These are phyloP conservation scores for Blastomussa wellsi DNA, from an alignment of 92 coral and sea anemone genomes.

Conservation along the genomic window DNA sequence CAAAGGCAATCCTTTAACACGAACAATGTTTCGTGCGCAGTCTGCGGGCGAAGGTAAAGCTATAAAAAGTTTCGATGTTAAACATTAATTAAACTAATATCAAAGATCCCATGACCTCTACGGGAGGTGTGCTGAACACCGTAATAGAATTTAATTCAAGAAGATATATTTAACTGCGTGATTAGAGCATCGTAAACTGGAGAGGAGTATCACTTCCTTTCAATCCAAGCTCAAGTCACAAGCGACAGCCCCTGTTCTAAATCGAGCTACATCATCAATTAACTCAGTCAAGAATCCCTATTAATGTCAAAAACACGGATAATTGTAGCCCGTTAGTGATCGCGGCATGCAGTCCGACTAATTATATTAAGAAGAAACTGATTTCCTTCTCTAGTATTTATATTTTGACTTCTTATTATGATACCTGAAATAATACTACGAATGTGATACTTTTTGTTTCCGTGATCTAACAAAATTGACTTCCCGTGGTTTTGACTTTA, in stretches of 20 bases:
- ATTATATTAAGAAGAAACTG: slow-evolving; percentile 36
- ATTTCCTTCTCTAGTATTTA: slow-evolving; percentile 29
- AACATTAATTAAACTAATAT: slow-evolving; percentile 47
- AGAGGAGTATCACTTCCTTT: slow-evolving; percentile 28
- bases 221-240: neutral
- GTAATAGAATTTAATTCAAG: slow-evolving; percentile 32
- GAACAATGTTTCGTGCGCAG: neutral
- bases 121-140: slow-evolving; percentile 33
- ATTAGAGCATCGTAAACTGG: slow-evolving; percentile 33
- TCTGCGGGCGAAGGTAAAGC: neutral
- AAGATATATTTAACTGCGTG: slow-evolving; percentile 44
- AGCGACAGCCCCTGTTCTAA: neutral
- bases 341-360: slow-evolving; percentile 42
- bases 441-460: slow-evolving; percentile 52
- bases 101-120: slow-evolving; percentile 16
- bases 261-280: slow-evolving; percentile 2
- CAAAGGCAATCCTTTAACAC: neutral
- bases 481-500: slow-evolving; percentile 40
- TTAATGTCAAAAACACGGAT: slow-evolving; percentile 14
- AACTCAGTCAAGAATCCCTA: slow-evolving; percentile 2
- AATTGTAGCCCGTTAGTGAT: slow-evolving; percentile 22
- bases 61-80: slow-evolving; percentile 29
- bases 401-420: slow-evolving; percentile 49
- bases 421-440: slow-evolving; percentile 52
- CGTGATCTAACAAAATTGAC: slow-evolving; percentile 41